A percentile compares a stretch with the other conserved stretches of the same genome.
Evolutionary conservation across 2,113 vertebrate genomes (phyloP).

Genomic region (Panurus biarmicus): DNA sequence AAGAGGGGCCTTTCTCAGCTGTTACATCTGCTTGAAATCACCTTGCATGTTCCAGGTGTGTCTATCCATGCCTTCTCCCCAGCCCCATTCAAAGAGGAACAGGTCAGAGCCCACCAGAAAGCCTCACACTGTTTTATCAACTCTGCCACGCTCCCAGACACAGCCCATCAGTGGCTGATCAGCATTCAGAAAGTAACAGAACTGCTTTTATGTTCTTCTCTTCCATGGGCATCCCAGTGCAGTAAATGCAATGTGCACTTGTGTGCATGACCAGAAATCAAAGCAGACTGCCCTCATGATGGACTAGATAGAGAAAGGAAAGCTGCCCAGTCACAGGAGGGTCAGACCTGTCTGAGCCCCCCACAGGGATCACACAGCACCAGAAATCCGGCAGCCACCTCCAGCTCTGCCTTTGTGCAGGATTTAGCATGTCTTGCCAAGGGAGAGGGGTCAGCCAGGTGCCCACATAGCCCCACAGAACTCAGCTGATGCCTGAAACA

Average conservation of each 20-base stretch:
- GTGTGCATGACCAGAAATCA: background rate
- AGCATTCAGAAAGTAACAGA: background rate
- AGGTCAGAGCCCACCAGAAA: background rate
- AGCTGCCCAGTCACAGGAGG: background rate
- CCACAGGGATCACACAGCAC: background rate
- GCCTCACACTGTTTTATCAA: background rate
- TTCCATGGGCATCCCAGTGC: fast-evolving
- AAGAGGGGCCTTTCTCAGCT: background rate
- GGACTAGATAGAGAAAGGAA: background rate
- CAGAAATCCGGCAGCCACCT: background rate
- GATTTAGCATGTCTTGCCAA: background rate
- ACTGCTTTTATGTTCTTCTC: background rate
- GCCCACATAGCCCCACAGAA: background rate
- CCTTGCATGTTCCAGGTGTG: background rate
- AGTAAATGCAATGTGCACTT: background rate
- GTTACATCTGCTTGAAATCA: background rate
- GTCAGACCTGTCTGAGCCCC: background rate
- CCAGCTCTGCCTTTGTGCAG: background rate
- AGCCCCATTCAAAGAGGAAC: background rate
- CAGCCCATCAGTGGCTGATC: background rate
- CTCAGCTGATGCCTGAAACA: background rate
- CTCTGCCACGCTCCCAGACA: background rate
- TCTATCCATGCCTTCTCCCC: background rate
- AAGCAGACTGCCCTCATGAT: background rate
- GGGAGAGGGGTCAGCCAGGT: background rate